A percentile compares a stretch with the other conserved stretches of the same genome.
Evolutionary conservation across 2,113 vertebrate genomes (phyloP).

Genomic region (Corythornis madagascariensis): DNA sequence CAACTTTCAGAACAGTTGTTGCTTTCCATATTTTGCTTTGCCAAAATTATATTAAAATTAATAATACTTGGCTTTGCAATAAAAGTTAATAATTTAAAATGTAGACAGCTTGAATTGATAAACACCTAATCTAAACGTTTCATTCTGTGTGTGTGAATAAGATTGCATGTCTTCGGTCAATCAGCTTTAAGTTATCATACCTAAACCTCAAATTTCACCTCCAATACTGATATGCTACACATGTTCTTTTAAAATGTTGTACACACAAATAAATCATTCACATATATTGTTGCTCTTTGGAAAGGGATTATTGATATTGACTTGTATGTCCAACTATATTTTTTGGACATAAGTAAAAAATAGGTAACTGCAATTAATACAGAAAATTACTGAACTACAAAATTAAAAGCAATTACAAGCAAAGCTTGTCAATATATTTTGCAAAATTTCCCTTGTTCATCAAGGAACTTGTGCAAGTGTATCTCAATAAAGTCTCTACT

Average conservation of each 20-base stretch:
- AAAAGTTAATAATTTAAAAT: not conserved
- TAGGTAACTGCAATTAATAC: not conserved
- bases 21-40: not conserved
- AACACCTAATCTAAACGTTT: not conserved
- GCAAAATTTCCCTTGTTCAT: constrained; percentile 45
- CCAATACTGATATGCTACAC: not conserved
- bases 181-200: not conserved
- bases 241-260: not conserved
- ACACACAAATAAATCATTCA: not conserved
- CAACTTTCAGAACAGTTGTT: not conserved
- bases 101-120: not conserved
- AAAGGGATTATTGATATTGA: not conserved
- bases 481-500: constrained; percentile 37
- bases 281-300: not conserved
- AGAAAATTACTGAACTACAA: not conserved
- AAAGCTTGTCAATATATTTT: not conserved
- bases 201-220: constrained; percentile 35
- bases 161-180: not conserved
- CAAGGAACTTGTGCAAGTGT: constrained; percentile 29
- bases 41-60: not conserved
- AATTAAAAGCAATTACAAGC: not conserved
- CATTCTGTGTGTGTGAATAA: not conserved
- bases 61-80: not conserved
- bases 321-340: not conserved
- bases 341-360: not conserved